Evolutionary conservation across 2,113 vertebrate genomes (phyloP).

Genomic region (Hiodon tergisus): DNA sequence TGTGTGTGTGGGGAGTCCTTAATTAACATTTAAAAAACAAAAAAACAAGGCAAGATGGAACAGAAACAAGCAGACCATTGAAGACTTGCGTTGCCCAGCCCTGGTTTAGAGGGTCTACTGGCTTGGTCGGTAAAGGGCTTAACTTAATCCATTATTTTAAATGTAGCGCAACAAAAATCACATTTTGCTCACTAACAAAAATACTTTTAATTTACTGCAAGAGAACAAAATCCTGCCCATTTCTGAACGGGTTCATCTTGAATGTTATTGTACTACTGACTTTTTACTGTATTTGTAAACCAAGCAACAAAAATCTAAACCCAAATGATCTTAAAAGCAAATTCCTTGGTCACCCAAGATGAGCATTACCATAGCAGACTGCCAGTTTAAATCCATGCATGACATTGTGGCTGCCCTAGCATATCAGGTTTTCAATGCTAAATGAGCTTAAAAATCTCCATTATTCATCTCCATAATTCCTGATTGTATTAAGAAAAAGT

Average conservation of each 20-base stretch:
- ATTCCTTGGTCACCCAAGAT: not conserved
- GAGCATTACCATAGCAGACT: not conserved
- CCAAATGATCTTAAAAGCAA: not conserved
- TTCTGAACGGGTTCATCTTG: not conserved
- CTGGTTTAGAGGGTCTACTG: not conserved
- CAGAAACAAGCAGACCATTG: too few species aligned
- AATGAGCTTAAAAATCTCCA: not conserved
- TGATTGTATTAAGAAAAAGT: too few species aligned
- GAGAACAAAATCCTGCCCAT: not conserved
- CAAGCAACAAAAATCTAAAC: not conserved
- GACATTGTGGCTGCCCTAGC: not conserved
- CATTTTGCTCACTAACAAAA: not conserved
- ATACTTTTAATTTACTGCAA: not conserved
- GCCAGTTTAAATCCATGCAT: not conserved
- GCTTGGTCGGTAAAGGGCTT: not conserved
- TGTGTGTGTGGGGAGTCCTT: too few species aligned
- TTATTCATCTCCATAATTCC: too few species aligned
- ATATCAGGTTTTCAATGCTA: not conserved
- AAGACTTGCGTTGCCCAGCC: too few species aligned
- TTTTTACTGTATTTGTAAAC: not conserved
- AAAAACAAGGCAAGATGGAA: too few species aligned
- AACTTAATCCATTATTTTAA: not conserved
- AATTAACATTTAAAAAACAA: too few species aligned
- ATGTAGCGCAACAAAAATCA: not conserved
- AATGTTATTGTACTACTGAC: not conserved